phyloP scores from a whole-genome alignment of 2,113 vertebrate species.

The Anas platyrhynchos region DNA sequence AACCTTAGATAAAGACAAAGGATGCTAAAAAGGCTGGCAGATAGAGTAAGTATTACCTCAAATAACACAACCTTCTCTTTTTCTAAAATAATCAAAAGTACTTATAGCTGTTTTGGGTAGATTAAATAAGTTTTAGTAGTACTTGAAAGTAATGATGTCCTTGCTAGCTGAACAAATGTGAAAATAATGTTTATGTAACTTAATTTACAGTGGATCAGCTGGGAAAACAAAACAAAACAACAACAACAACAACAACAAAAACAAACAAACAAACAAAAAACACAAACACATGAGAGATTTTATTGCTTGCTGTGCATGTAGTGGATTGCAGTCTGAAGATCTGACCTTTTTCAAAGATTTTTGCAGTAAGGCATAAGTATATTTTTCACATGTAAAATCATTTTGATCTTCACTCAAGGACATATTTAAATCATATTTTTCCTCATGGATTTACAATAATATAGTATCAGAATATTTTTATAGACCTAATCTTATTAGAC shows the following conservation, averaged over 20 bases:
- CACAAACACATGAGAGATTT: not conserved
- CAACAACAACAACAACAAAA: too few relatives aligned
- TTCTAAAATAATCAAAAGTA: not conserved
- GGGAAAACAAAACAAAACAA: not conserved
- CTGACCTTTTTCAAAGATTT: constrained; percentile 3
- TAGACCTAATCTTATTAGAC: not conserved
- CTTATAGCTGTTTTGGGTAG: not conserved
- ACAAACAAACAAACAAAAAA: not conserved
- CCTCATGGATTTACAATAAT: not conserved
- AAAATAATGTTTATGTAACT: not conserved
- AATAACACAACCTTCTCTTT: not conserved
- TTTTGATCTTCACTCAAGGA: not conserved
- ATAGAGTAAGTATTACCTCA: not conserved
- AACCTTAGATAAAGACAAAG: not conserved
- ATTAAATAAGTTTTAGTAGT: not conserved
- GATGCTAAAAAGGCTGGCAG: not conserved
- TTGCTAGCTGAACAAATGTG: not conserved
- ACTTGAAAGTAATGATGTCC: not conserved
- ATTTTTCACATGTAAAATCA: not conserved
- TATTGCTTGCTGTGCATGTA: not conserved
- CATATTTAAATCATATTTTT: not conserved
- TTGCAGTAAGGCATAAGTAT: not conserved
- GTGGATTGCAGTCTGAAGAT: not conserved
- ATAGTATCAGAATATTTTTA: not conserved
- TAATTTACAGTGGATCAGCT: not conserved